These are phyloP conservation scores for Nothoprocta pentlandii DNA, from an alignment of 2,113 vertebrate species.

Conservation along the genomic window DNA sequence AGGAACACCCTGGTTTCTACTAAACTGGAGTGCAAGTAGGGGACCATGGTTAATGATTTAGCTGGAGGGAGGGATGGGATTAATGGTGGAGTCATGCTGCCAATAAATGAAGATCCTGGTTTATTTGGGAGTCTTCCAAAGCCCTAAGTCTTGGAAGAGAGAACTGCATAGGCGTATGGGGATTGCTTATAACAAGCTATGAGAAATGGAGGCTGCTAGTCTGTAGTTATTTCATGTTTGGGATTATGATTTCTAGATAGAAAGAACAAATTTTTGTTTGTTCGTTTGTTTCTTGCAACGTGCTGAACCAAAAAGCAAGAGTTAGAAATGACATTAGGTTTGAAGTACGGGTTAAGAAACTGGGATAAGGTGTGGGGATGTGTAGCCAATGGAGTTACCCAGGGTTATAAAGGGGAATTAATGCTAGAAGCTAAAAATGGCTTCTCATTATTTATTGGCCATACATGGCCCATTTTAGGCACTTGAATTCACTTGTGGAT, in stretches of 20 bases:
- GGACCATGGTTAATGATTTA: neutral
- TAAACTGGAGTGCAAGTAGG: neutral
- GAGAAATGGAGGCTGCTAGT: neutral
- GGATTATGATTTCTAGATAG: neutral
- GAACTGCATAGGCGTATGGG: neutral
- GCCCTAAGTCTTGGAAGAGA: neutral
- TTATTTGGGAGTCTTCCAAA: neutral
- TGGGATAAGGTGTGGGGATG: neutral
- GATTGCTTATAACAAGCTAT: neutral
- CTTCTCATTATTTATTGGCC: neutral
- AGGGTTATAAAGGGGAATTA: neutral
- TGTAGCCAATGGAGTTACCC: neutral
- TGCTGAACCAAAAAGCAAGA: neutral
- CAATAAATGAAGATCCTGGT: neutral
- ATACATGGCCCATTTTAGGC: neutral
- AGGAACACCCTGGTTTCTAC: neutral
- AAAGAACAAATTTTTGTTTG: neutral
- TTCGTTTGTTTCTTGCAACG: neutral
- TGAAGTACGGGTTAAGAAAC: neutral
- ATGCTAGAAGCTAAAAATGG: neutral
- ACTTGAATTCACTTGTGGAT: neutral
- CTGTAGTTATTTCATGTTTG: neutral
- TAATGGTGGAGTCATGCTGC: neutral
- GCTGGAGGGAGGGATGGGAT: neutral
- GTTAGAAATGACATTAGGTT: neutral